phyloP scores from a whole-genome alignment of 2,888 invertebrate species.

The Chironomus tentans region DNA sequence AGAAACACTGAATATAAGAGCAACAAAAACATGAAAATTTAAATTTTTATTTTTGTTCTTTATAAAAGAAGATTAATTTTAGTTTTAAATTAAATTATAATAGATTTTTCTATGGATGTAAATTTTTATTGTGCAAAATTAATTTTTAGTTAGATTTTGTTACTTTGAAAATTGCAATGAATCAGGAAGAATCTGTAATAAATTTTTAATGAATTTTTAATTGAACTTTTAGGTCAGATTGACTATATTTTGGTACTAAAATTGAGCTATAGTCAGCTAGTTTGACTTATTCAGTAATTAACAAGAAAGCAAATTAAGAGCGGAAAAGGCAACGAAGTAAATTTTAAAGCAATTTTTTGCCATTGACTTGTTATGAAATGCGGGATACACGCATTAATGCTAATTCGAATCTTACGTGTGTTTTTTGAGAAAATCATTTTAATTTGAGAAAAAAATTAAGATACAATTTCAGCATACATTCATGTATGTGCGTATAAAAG shows the following conservation, averaged over 20 bases:
- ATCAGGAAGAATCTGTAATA: no score
- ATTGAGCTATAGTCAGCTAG: no score
- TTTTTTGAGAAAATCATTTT: not conserved
- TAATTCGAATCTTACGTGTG: constrained; percentile 9
- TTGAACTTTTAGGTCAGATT: no score
- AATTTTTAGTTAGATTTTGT: no score
- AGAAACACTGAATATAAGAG: constrained; percentile 1
- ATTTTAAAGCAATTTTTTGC: not conserved
- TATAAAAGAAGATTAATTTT: not conserved
- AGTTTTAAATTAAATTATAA: no score
- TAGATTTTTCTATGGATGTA: no score
- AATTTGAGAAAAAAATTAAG: not conserved
- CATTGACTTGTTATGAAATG: not conserved
- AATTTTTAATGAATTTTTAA: no score
- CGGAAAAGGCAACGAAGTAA: not conserved
- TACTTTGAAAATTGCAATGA: no score
- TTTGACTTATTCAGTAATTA: no score
- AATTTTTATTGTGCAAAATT: no score
- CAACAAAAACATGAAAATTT: constrained; percentile 23
- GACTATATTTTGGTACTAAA: no score
- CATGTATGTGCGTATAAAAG: not conserved
- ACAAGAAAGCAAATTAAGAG: not conserved
- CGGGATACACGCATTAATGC: constrained; percentile 13
- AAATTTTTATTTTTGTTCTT: constrained; percentile 22
- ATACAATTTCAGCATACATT: not conserved